Base-by-base conservation (phyloP, 2,113 vertebrate species). In the Corydoras maculifer region DNA sequence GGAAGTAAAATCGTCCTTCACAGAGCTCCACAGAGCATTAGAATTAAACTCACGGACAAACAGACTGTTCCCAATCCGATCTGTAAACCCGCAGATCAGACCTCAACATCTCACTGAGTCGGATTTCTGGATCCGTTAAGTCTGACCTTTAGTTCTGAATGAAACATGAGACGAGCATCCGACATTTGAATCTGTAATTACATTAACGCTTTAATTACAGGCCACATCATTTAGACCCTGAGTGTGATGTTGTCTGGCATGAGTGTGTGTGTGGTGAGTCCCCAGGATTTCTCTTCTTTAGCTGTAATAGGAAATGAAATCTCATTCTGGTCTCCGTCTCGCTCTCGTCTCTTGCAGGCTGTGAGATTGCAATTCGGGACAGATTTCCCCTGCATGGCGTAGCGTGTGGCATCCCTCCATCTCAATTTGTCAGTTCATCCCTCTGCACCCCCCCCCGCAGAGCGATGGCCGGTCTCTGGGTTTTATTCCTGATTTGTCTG, bases 241-340 rank as follows among this genome's bases (percentile, higher is more conserved):
- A 29, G 69, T 48, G 51, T 55, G 60, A 14, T 51, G 59, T 15
- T 62, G 50, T 62, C 18, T 13, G 50, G 18, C 48, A 2, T n/a
- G 11, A 55, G 50, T 35, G 31, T 32, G 1, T 13, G 12, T 57
- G 9, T 54, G 50, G 43, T 48, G 62, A 71, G 54, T 32, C 62
- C 18, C 18, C 57, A 32, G 65, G 13, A 59, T 69, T 61, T 69
- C 31, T 69, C 66, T 15, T 35, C 51, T 73, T 64, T 75, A 77
- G n/a, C 66, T 25, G 62, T 60, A 72, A 76, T 71, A 32, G 72
- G 61, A 65, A 77, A 73, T 43, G 58, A 65, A 69, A 77, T 65
- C 18, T 69, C 48, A 73, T 73, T 73, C 55, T 65, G 54, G 65
- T 72, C 70, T 73, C 50, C 62, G 59, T 61, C 49, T 60, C 58